Conservation (phyloP, 1,140 invertebrate genomes). For the Philopotamus ludificatus region DNA sequence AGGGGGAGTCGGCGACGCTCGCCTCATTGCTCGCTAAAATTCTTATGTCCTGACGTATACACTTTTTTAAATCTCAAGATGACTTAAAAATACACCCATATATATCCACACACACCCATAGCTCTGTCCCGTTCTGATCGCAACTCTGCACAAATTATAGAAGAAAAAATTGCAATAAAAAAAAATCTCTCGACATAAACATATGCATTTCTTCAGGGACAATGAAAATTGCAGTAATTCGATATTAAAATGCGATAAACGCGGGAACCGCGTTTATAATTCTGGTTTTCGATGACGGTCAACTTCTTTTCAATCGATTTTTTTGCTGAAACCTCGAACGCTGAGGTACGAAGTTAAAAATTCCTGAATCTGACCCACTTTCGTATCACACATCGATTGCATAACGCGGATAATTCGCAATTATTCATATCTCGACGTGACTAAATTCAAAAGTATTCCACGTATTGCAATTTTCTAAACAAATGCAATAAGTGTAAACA, state of each 20-base stretch:
- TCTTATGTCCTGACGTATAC: constrained; percentile 42
- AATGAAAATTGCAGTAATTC: background rate
- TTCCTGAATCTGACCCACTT: background rate
- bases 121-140: too few species aligned
- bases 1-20: background rate
- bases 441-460: too few species aligned
- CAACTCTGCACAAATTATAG: background rate
- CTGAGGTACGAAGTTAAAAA: background rate
- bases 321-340: background rate
- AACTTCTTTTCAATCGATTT: background rate
- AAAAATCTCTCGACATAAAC: background rate
- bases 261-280: too few species aligned
- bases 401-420: too few species aligned
- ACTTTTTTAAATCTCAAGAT: constrained; percentile 18
- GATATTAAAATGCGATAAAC: too few species aligned
- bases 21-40: constrained; percentile 39
- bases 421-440: too few species aligned
- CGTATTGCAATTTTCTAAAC: too few species aligned
- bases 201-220: background rate
- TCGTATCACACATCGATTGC: background rate
- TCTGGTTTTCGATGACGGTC: too few species aligned
- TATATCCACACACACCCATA: background rate
- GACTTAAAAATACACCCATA: constrained; percentile 12
- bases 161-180: background rate
- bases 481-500: too few species aligned